A percentile compares a stretch with the other conserved stretches of the same genome.
These are phyloP conservation scores for Chelonus insularis DNA, from an alignment of 1,140 invertebrate species.

Conservation along the genomic window DNA sequence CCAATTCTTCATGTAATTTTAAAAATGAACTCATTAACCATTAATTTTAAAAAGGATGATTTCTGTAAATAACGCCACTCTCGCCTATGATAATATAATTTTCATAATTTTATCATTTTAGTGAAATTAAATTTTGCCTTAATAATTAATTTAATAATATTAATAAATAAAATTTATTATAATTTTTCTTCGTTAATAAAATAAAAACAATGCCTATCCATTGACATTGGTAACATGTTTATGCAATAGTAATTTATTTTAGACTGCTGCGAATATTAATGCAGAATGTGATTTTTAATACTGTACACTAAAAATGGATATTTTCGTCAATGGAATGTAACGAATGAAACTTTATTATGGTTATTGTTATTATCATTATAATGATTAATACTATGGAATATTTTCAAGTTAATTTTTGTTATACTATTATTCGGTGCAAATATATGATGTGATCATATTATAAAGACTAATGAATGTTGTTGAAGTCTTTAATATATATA, in stretches of 20 bases:
- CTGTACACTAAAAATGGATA: no score
- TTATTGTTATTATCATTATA: constrained; percentile 1
- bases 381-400: background rate
- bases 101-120: background rate
- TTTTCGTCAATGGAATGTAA: no score
- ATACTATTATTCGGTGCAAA: constrained; percentile 11
- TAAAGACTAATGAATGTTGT: background rate
- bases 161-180: no score
- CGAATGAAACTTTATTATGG: background rate
- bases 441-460: constrained; percentile 7
- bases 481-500: background rate
- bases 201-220: no score
- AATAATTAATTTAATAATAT: no score
- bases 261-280: no score
- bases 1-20: background rate
- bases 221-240: no score
- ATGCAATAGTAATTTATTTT: no score
- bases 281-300: no score
- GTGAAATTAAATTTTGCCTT: no score
- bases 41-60: background rate
- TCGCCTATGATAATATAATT: constrained; percentile 1
- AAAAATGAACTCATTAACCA: background rate
- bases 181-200: no score
- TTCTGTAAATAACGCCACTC: background rate
- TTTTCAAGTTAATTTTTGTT: background rate